Percentiles rank a stretch among this genome's conserved stretches.
These are phyloP conservation scores for Enteromius paludinosus DNA, from an alignment of 2,797 vertebrate genomes.

Conservation along the genomic window DNA sequence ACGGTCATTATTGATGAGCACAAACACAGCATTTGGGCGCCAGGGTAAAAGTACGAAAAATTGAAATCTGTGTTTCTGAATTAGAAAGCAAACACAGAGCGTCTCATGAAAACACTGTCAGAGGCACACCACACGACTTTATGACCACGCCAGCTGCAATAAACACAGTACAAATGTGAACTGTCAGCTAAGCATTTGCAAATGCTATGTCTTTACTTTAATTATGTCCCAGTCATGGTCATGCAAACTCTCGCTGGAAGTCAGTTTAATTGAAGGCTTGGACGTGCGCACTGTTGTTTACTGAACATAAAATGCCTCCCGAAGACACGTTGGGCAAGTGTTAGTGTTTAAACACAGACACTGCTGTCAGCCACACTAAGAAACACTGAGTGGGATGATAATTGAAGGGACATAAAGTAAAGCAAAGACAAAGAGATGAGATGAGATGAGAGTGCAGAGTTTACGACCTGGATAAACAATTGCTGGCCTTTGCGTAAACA, in stretches of 20 bases:
- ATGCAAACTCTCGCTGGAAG: slow-evolving; percentile 73
- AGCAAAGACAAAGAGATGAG: slow-evolving; percentile 70
- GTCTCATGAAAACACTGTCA: slow-evolving; percentile 49
- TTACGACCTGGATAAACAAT: slow-evolving; percentile 74
- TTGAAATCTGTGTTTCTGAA: slow-evolving; percentile 37
- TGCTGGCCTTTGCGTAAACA: slow-evolving; percentile 66
- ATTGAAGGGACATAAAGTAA: slow-evolving; percentile 68
- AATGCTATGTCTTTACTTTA: slow-evolving; percentile 73
- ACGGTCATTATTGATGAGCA: slow-evolving; percentile 36
- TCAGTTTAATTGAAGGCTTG: slow-evolving; percentile 77
- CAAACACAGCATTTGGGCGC: slow-evolving; percentile 1
- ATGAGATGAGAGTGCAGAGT: slow-evolving; percentile 68
- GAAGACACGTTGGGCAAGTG: slow-evolving; percentile 68
- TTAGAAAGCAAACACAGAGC: slow-evolving; percentile 39
- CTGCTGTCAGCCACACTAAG: slow-evolving; percentile 67
- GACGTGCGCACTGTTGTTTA: slow-evolving; percentile 67
- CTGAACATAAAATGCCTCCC: slow-evolving; percentile 74
- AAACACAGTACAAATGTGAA: slow-evolving; percentile 66
- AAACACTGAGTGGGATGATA: slow-evolving; percentile 63
- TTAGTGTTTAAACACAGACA: slow-evolving; percentile 73
- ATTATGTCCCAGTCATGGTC: slow-evolving; percentile 76
- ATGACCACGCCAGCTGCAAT: slow-evolving; percentile 55
- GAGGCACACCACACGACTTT: slow-evolving; percentile 56
- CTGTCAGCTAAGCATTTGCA: slow-evolving; percentile 65
- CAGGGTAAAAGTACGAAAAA: slow-evolving; percentile 26